These are phyloP conservation scores for Malacosoma neustria DNA, from an alignment of 2,888 invertebrate genomes.

Conservation along the genomic window DNA sequence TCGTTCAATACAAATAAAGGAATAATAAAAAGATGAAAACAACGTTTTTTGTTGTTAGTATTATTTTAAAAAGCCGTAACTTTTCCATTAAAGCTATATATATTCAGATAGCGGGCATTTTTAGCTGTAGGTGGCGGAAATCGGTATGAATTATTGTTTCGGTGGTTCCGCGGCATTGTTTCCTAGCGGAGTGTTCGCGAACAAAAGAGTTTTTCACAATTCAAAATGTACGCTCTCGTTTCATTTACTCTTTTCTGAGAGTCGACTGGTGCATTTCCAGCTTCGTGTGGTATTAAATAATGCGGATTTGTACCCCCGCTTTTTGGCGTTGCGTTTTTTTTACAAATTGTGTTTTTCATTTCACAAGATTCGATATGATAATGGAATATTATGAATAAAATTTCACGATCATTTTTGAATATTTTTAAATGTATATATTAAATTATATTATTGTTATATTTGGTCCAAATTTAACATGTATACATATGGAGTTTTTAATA, in stretches of 20 bases:
- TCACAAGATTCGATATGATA: slow-evolving; percentile 16
- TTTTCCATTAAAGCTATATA: slow-evolving; percentile 71
- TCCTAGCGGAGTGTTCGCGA: slow-evolving; percentile 56
- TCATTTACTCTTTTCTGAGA: slow-evolving; percentile 71
- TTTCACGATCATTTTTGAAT: too few species aligned
- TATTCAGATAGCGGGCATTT: slow-evolving; percentile 70
- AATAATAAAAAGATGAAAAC: too few species aligned
- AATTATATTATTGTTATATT: too few species aligned
- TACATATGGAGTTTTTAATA: neutral
- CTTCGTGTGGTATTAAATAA: slow-evolving; percentile 65
- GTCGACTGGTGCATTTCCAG: slow-evolving; percentile 67
- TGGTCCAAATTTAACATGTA: too few species aligned
- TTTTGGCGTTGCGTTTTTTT: slow-evolving; percentile 35
- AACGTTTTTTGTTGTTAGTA: slow-evolving; percentile 44
- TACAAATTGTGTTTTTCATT: slow-evolving; percentile 23
- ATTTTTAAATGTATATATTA: too few species aligned
- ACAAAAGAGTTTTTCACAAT: slow-evolving; percentile 72
- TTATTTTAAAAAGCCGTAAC: slow-evolving; percentile 71
- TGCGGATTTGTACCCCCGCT: slow-evolving; percentile 55
- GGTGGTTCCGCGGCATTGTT: slow-evolving; percentile 65
- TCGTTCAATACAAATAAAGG: too few species aligned
- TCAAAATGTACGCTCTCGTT: slow-evolving; percentile 71
- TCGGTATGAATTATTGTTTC: slow-evolving; percentile 73
- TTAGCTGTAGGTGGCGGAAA: slow-evolving; percentile 74
- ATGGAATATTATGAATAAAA: slow-evolving; percentile 5